A percentile compares a stretch with the other conserved stretches of the same genome.
These are phyloP conservation scores for Sussaba pulchella DNA, from an alignment of 2,888 invertebrate genomes.

Conservation along the genomic window DNA sequence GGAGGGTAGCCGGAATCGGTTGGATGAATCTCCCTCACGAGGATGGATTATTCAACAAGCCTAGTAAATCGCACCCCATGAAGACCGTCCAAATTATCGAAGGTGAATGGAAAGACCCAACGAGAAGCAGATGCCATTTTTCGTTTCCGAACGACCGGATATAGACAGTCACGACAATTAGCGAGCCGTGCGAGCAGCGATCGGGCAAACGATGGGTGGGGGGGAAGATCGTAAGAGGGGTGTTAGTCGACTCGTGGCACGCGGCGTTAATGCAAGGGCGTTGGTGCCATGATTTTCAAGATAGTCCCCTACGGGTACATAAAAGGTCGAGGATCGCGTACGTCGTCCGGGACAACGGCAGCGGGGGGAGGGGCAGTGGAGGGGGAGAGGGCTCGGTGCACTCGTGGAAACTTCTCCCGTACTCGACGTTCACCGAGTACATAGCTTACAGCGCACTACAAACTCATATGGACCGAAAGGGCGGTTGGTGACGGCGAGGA, in stretches of 20 bases:
- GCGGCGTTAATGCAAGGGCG: conserved; percentile 57
- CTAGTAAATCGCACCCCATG: background rate
- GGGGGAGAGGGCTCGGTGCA: background rate
- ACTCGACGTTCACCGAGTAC: conserved; percentile 6
- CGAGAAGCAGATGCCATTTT: conserved; percentile 13
- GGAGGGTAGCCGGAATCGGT: no score
- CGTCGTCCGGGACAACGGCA: background rate
- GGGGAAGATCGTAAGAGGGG: conserved; percentile 41
- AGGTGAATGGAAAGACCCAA: background rate
- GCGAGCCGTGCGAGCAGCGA: conserved; percentile 41
- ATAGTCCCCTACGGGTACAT: conserved; percentile 49
- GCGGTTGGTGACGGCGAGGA: no score
- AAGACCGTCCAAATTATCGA: background rate
- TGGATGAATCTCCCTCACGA: background rate
- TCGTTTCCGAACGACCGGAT: background rate
- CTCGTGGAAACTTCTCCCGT: conserved; percentile 47
- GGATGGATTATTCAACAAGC: conserved; percentile 6
- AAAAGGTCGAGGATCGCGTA: conserved; percentile 55
- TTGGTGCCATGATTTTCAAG: conserved; percentile 50
- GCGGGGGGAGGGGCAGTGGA: background rate
- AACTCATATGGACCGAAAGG: conserved; percentile 4
- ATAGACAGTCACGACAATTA: conserved; percentile 34
- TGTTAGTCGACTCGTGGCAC: conserved; percentile 31
- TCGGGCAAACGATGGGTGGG: conserved; percentile 4
- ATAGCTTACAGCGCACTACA: background rate